Evolutionary conservation across 53 echinoderm and acorn worm species (phyloP).

Genomic region (Apostichopus leukothele): DNA sequence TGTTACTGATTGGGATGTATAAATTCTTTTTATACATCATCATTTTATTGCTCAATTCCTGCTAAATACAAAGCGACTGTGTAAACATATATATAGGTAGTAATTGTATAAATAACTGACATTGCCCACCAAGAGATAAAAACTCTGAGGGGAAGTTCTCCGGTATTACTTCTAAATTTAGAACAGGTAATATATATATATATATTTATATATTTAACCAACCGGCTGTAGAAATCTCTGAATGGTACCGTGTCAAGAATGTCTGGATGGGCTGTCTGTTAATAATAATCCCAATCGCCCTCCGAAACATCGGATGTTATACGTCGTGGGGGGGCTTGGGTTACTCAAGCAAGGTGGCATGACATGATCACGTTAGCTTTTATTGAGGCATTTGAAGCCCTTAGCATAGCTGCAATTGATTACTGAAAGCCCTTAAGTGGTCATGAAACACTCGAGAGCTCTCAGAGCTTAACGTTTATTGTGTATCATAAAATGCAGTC

Average conservation of each 20-base stretch:
- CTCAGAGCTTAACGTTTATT: not conserved
- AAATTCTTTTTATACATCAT: not conserved
- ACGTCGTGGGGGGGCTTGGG: conserved; percentile 6
- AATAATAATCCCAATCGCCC: not conserved
- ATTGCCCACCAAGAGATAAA: not conserved
- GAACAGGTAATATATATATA: too few species aligned
- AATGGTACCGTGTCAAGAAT: too few species aligned
- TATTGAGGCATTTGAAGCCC: conserved; percentile 19
- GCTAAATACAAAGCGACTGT: not conserved
- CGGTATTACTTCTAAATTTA: too few species aligned
- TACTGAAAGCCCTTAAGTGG: conserved; percentile 25
- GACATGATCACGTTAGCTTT: conserved; percentile 17
- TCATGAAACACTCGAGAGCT: conserved; percentile 26
- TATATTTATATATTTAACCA: too few species aligned
- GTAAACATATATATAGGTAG: not conserved
- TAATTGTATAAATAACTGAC: conserved; percentile 6
- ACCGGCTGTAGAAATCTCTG: too few species aligned
- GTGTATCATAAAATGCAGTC: conserved; percentile 37
- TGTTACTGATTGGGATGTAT: too few species aligned
- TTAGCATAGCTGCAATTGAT: conserved; percentile 30
- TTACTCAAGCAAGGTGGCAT: conserved; percentile 22
- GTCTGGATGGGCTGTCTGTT: not conserved
- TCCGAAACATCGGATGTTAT: conserved; percentile 25
- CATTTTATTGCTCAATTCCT: not conserved
- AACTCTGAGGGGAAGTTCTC: too few species aligned